Conservation (phyloP, 2,888 invertebrate species). For the Protodeltote pygarga region DNA sequence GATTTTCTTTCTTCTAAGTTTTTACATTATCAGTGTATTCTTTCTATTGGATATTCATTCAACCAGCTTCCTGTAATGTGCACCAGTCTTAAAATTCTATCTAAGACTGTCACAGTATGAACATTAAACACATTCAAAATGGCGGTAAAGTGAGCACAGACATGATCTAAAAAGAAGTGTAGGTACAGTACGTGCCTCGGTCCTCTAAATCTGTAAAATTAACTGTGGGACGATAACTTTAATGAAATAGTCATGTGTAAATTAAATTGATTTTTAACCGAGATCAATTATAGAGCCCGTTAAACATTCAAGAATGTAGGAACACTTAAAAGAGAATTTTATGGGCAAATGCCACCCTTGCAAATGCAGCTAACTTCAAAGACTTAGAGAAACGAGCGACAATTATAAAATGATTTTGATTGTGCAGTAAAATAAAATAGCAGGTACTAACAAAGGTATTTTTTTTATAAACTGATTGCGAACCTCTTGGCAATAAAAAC, state of each 20-base stretch:
- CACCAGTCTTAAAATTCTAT: slow-evolving; percentile 28
- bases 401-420: slow-evolving; percentile 22
- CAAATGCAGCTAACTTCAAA: no score
- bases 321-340: no score
- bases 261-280: no score
- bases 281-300: no score
- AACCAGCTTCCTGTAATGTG: slow-evolving; percentile 10
- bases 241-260: no score
- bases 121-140: slow-evolving; percentile 24
- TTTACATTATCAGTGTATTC: not conserved
- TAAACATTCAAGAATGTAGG: no score
- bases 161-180: slow-evolving; percentile 16
- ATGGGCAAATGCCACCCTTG: no score
- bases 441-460: not conserved
- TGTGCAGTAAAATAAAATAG: slow-evolving; percentile 14
- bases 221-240: no score
- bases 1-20: no score
- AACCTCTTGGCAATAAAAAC: not conserved
- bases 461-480: not conserved
- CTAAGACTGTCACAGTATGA: slow-evolving; percentile 23
- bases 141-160: slow-evolving; percentile 24
- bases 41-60: not conserved
- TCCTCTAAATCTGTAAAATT: no score
- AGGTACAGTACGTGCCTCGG: no score
- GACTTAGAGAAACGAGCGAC: no score